Percentiles rank a stretch among this genome's conserved stretches.
Conservation (phyloP, 2,888 invertebrate genomes). For the Gymnocheta viridis region DNA sequence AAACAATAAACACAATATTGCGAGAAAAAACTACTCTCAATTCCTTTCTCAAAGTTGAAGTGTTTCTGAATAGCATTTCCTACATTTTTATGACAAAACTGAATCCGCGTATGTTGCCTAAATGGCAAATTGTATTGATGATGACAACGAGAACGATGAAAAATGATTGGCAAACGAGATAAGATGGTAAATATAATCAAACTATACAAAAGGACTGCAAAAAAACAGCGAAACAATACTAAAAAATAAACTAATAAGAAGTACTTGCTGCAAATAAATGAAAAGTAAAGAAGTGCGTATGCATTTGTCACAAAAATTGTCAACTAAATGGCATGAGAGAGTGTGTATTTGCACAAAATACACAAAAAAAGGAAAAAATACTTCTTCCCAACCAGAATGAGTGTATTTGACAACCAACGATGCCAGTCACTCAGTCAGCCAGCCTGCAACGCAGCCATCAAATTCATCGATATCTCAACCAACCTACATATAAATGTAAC, state of each 20-base stretch:
- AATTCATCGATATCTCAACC: conserved; percentile 40
- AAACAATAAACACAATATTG: conserved; percentile 47
- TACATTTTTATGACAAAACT: conserved; percentile 37
- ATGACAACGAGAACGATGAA: conserved; percentile 40
- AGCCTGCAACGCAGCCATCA: conserved; percentile 21
- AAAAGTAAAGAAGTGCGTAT: conserved; percentile 64
- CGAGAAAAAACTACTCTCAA: background rate
- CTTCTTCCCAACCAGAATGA: conserved; percentile 18
- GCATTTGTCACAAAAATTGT: conserved; percentile 68
- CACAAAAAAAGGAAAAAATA: conserved; percentile 4
- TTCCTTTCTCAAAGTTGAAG: conserved; percentile 28
- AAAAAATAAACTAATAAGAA: conserved; percentile 52
- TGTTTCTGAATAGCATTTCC: conserved; percentile 35
- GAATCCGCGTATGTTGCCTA: conserved; percentile 53
- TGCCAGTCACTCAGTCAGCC: background rate
- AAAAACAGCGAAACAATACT: conserved; percentile 12
- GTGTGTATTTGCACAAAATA: conserved; percentile 26
- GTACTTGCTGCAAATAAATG: conserved; percentile 15
- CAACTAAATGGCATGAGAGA: conserved; percentile 29
- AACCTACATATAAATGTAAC: conserved; percentile 39
- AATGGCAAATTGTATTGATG: conserved; percentile 67
- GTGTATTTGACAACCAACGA: conserved; percentile 54
- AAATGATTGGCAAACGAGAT: conserved; percentile 68
- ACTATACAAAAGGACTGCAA: conserved; percentile 27
- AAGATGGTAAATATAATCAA: conserved; percentile 62